Base-by-base conservation (phyloP, 2,888 invertebrate species). In the Sphecodes monilicornis region DNA sequence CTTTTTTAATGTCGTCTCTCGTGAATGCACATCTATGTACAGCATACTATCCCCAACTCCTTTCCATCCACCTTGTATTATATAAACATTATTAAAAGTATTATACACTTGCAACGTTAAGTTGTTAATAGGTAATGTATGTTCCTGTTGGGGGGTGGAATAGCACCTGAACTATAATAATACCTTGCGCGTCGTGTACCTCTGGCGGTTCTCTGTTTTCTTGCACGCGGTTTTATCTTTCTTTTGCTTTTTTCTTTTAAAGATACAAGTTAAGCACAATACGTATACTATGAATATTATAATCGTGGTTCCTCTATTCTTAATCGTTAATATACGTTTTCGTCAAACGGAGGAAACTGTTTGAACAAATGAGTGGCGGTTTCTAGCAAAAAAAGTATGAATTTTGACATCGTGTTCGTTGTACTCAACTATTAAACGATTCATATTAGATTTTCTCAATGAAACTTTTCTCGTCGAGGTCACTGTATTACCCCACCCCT, bases 81-180 rank as follows among this genome's bases (percentile, higher is more conserved):
- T 94, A 94, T 94, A 94, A 94, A 94, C 93, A 93, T 94, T 94
- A 94, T 94, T 94, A 94, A 94, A 94, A 94, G 94, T 93, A 94
- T 94, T 92, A 92, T 94, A 94, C 93, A 94, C 91, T 93, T 92
- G 91, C 86, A 90, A 89, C 89, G 89, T 91, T 87, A 90, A 88
- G 84, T 90, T 89, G 91, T 91, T 91, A 84, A 91, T 92, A 90
- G 91, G 46, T 84, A 77, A 84, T 84, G 64, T 57, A 57, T 66
- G 22, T 54, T 69, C 78, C 41, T 50, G 79, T 60, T 76, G 79
- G 76, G 79, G 71, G 78, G 73, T 83, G 84, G 84, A 82, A 70
- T 76, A 77, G 69, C 39, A 60, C 22, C 68, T 76, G 22, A 26
- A 54, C 54, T 57, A 74, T 54, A 66, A 50, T 50, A 50, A 57